A percentile compares a stretch with the other conserved stretches of the same genome.
Conservation (phyloP, 1,140 invertebrate genomes). For the Adelges cooleyi region DNA sequence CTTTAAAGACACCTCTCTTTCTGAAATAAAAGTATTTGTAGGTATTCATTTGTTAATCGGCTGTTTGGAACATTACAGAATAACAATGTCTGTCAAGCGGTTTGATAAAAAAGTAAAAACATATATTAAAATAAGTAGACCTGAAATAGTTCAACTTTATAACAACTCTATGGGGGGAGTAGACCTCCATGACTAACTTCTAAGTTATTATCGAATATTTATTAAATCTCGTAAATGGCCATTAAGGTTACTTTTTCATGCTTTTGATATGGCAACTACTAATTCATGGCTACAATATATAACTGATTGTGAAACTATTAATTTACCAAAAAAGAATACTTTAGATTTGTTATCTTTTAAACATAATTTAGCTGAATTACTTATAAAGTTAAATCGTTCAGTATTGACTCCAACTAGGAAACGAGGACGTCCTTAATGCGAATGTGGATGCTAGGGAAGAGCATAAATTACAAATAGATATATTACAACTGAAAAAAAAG, state of each 20-base stretch:
- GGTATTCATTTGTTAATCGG: neutral
- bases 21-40: neutral
- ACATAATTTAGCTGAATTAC: neutral
- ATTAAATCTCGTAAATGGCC: too few species aligned
- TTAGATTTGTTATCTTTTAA: neutral
- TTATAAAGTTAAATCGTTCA: neutral
- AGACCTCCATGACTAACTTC: neutral
- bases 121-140: neutral
- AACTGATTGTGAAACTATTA: neutral
- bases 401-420: neutral
- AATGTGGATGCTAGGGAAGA: neutral
- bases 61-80: neutral
- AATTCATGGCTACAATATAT: neutral
- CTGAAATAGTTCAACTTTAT: neutral
- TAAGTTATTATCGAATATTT: neutral
- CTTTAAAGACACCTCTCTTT: neutral
- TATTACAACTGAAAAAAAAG: neutral
- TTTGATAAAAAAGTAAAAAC: neutral
- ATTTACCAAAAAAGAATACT: neutral
- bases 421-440: neutral
- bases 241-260: neutral
- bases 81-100: too few species aligned
- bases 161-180: constrained; percentile 2
- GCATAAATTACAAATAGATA: neutral
- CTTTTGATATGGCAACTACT: neutral